phyloP scores from a whole-genome alignment of 1,140 invertebrate genomes.

The Augochlora pura region DNA sequence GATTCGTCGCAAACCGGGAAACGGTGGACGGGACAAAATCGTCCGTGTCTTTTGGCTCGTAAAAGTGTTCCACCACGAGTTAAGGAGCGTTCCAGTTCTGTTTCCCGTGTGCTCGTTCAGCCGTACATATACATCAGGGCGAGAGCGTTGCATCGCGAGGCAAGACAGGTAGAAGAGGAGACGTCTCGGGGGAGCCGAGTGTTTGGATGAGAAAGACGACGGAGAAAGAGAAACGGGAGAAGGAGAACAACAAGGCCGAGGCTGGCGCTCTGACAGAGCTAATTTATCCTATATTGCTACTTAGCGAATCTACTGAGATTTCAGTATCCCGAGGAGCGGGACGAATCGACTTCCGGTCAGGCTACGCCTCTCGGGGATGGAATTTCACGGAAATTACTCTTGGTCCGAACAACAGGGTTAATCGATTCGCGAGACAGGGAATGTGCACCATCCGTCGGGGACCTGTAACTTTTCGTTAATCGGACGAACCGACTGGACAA shows the following conservation, averaged over 20 bases:
- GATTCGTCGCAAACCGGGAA: too few relatives aligned
- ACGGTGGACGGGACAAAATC: too few relatives aligned
- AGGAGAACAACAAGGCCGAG: conserved; percentile 37
- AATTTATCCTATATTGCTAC: conserved; percentile 65
- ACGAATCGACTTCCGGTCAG: conserved; percentile 60
- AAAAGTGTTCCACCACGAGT: background rate
- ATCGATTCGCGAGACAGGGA: conserved; percentile 50
- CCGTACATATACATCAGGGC: conserved; percentile 24
- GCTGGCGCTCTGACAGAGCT: conserved; percentile 54
- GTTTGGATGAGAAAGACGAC: conserved; percentile 47
- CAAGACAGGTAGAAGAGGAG: conserved; percentile 8
- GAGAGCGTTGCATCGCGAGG: conserved; percentile 47
- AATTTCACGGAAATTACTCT: conserved; percentile 55
- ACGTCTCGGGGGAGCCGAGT: conserved; percentile 51
- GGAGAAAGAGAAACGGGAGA: conserved; percentile 30
- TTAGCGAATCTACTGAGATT: conserved; percentile 54
- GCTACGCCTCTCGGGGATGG: conserved; percentile 51
- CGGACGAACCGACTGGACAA: background rate
- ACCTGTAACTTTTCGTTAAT: conserved; percentile 17
- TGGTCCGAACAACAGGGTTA: conserved; percentile 53
- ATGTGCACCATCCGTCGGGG: conserved; percentile 11
- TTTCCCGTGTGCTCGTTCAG: background rate
- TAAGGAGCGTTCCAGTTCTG: conserved; percentile 11
- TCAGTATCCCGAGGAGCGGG: conserved; percentile 38
- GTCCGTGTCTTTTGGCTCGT: background rate